phyloP scores from a whole-genome alignment of 2,797 vertebrate species.

The Carcharodon carcharias region DNA sequence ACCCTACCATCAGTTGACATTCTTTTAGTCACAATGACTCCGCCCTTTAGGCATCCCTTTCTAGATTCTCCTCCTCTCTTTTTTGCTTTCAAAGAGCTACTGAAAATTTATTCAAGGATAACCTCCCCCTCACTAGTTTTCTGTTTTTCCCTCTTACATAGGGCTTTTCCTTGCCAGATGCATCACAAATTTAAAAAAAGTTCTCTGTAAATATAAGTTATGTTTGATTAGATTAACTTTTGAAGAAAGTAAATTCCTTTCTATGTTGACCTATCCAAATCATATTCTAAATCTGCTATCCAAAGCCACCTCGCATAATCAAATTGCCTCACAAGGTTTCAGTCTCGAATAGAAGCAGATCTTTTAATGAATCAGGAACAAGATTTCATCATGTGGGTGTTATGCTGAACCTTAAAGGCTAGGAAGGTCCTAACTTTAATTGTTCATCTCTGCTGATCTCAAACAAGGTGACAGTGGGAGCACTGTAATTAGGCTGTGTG shows the following conservation, averaged over 20 bases:
- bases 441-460: background rate
- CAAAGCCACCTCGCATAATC: background rate
- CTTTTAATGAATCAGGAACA: background rate
- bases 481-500: background rate
- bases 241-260: background rate
- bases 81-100: background rate
- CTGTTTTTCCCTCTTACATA: background rate
- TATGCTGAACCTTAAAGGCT: background rate
- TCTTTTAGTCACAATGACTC: background rate
- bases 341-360: background rate
- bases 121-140: background rate
- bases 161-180: background rate
- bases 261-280: background rate
- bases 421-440: background rate
- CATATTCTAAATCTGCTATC: background rate
- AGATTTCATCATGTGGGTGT: background rate
- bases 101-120: background rate
- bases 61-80: background rate
- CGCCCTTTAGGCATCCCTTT: background rate
- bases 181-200: background rate
- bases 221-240: background rate
- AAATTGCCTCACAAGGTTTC: background rate
- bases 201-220: background rate
- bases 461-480: background rate
- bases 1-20: background rate